phyloP scores from a whole-genome alignment of 2,797 vertebrate species.

The Gadopsis bispinosus region DNA sequence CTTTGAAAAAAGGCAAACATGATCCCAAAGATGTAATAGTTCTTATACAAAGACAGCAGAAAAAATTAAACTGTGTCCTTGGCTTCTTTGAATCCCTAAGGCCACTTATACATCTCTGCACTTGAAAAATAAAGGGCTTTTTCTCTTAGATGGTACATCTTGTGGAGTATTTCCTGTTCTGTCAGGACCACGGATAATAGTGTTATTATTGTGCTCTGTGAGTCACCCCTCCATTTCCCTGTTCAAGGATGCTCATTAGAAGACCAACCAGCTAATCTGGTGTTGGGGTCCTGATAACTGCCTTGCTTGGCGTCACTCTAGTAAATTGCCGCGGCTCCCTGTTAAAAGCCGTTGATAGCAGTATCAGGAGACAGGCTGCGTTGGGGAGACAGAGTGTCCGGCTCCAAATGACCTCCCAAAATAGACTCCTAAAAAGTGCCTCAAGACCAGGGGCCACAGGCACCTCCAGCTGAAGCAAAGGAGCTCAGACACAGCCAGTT shows the following conservation, averaged over 20 bases:
- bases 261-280: constrained; percentile 86
- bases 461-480: constrained; percentile 60
- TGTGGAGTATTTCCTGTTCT: constrained; percentile 69
- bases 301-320: constrained; percentile 90
- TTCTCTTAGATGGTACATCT: constrained; percentile 54
- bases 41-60: constrained; percentile 5
- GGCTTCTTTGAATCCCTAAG: constrained; percentile 12
- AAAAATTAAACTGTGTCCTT: neutral
- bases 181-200: constrained; percentile 64
- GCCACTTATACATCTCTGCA: constrained; percentile 30
- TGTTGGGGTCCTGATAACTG: constrained; percentile 85
- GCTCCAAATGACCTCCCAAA: constrained; percentile 92
- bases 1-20: neutral
- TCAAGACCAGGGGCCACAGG: constrained; percentile 79
- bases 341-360: constrained; percentile 89
- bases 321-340: constrained; percentile 87
- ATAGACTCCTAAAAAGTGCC: constrained; percentile 82
- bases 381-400: constrained; percentile 86
- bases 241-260: constrained; percentile 86
- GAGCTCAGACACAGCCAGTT: constrained; percentile 67
- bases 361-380: constrained; percentile 90
- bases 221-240: constrained; percentile 70
- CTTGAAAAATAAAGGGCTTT: constrained; percentile 37
- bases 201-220: constrained; percentile 67
- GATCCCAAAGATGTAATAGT: neutral